These are phyloP conservation scores for Chrysogorgia sp. DNA, from an alignment of 92 coral and sea anemone genomes.

Conservation along the genomic window DNA sequence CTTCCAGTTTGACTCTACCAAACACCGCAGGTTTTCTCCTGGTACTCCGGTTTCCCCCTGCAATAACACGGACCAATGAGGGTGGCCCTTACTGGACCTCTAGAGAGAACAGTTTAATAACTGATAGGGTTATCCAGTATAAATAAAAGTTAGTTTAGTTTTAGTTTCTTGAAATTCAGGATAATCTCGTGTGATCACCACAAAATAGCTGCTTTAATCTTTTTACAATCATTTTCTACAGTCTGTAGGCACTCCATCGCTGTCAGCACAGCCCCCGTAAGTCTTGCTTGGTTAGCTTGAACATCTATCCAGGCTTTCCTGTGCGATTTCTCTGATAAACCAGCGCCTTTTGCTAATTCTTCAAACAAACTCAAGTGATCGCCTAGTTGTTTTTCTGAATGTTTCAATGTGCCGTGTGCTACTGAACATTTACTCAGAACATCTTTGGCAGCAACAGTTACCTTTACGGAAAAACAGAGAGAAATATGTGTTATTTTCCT, in stretches of 20 bases:
- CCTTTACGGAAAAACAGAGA: constrained; percentile 48
- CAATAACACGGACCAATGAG: too few species aligned
- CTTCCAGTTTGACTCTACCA: too few species aligned
- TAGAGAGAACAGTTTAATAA: too few species aligned
- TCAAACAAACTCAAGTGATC: constrained; percentile 68
- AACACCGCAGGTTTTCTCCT: too few species aligned
- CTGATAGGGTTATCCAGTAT: too few species aligned
- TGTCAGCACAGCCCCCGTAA: constrained; percentile 72
- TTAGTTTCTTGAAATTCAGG: not conserved
- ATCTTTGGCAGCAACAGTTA: constrained; percentile 77
- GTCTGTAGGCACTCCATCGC: constrained; percentile 95
- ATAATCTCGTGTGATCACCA: constrained; percentile 49
- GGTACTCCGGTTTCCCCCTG: too few species aligned
- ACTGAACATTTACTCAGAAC: constrained; percentile 75
- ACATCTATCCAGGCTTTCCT: constrained; percentile 78
- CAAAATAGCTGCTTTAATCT: constrained; percentile 95
- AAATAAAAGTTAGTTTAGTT: too few species aligned
- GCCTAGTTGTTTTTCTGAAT: constrained; percentile 68
- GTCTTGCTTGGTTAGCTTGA: constrained; percentile 79
- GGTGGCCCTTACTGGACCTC: too few species aligned
- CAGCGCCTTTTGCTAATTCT: constrained; percentile 72
- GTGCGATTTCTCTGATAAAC: constrained; percentile 73
- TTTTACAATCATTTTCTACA: constrained; percentile 90
- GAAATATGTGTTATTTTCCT: not conserved
- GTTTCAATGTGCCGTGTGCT: constrained; percentile 78